A percentile compares a stretch with the other conserved stretches of the same genome.
Conservation (phyloP, 2,888 invertebrate genomes). For the Cheilosia grossa region DNA sequence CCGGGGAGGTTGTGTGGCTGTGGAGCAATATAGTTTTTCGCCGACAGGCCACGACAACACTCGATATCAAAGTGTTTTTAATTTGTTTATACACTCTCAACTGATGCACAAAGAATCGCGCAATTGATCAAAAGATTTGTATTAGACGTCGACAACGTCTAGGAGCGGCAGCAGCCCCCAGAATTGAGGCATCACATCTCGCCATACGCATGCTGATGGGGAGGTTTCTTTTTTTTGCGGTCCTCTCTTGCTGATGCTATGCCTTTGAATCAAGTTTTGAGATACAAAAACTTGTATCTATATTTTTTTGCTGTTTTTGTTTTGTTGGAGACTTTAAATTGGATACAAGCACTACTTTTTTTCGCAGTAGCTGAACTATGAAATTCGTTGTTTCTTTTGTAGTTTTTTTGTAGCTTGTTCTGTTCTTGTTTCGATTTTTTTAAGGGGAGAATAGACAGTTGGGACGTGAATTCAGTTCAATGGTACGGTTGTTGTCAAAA, state of each 20-base stretch:
- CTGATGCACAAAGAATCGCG: constrained; percentile 71
- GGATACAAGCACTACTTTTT: constrained; percentile 37
- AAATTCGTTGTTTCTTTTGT: constrained; percentile 15
- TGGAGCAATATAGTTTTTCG: constrained; percentile 49
- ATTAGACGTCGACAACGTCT: constrained; percentile 55
- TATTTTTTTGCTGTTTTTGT: constrained; percentile 2
- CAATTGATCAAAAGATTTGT: constrained; percentile 73
- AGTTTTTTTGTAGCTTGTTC: not conserved
- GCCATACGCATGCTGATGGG: constrained; percentile 11
- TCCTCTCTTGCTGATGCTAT: constrained; percentile 29
- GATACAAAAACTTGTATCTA: constrained; percentile 50
- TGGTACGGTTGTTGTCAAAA: not conserved
- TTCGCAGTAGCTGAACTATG: constrained; percentile 9
- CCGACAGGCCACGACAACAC: constrained; percentile 69
- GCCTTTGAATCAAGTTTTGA: constrained; percentile 70
- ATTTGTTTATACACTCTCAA: constrained; percentile 68
- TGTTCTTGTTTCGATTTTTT: not conserved
- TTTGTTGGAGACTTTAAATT: constrained; percentile 64
- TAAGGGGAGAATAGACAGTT: not conserved
- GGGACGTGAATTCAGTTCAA: constrained; percentile 29
- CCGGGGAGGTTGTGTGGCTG: constrained; percentile 4
- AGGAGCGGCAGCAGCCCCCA: constrained; percentile 9
- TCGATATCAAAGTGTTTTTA: constrained; percentile 74
- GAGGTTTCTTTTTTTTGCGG: constrained; percentile 38
- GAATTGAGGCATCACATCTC: not conserved